Evolutionary conservation across 2,113 vertebrate genomes (phyloP).

Genomic region (Mustela lutreola): DNA sequence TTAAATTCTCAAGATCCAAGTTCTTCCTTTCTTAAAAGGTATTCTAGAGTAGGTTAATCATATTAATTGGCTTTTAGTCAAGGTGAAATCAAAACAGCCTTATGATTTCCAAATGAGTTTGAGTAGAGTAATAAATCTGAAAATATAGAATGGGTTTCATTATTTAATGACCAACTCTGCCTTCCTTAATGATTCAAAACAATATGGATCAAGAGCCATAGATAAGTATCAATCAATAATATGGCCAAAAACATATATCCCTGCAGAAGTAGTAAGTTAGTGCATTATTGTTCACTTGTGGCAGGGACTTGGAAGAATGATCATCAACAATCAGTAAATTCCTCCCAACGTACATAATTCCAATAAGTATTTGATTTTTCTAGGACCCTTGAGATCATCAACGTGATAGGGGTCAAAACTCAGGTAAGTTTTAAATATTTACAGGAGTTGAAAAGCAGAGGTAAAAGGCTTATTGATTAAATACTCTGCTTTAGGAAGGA

Average conservation of each 20-base stretch:
- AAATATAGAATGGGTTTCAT: constrained; percentile 47
- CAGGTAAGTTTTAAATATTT: constrained; percentile 41
- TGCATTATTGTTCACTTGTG: background rate
- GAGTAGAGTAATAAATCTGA: constrained; percentile 25
- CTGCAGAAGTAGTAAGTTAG: background rate
- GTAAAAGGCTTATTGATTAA: constrained; percentile 27
- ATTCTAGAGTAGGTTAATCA: background rate
- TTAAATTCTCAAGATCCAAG: background rate
- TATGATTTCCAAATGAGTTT: background rate
- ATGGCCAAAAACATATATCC: background rate
- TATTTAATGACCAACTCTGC: constrained; percentile 34
- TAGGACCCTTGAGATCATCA: background rate
- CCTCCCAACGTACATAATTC: background rate
- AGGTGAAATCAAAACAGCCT: constrained; percentile 4
- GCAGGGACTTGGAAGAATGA: constrained; percentile 34
- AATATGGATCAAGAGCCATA: background rate
- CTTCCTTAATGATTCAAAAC: constrained; percentile 50
- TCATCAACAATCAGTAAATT: constrained; percentile 12
- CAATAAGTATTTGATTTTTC: constrained; percentile 25
- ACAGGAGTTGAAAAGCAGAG: background rate
- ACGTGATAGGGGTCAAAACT: background rate
- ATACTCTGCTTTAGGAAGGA: background rate
- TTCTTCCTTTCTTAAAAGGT: background rate
- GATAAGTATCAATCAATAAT: background rate
- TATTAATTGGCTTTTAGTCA: background rate